Percentiles rank a stretch among this genome's conserved stretches.
phyloP scores from a whole-genome alignment of 2,888 invertebrate species.

The Oegoconia quadripuncta region DNA sequence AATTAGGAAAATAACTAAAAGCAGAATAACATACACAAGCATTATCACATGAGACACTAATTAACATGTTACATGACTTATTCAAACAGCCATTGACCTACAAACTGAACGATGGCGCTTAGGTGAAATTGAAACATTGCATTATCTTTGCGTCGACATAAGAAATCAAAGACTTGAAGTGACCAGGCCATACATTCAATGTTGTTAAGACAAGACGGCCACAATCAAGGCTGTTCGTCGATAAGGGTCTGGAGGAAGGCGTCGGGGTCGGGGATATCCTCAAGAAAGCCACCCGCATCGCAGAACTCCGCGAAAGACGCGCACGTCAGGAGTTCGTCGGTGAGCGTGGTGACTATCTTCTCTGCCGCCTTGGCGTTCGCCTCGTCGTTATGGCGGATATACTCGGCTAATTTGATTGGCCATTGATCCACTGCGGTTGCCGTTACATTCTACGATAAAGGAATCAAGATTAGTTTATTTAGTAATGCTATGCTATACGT shows the following conservation, averaged over 20 bases:
- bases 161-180: not conserved
- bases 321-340: conserved; percentile 94
- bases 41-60: conserved; percentile 25
- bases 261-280: conserved; percentile 83
- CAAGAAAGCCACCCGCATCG: conserved; percentile 91
- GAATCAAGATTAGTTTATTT: not conserved
- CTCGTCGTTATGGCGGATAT: conserved; percentile 96
- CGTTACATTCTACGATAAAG: conserved; percentile 79
- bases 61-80: conserved; percentile 24
- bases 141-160: not conserved
- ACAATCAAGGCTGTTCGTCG: conserved; percentile 57
- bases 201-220: conserved; percentile 49
- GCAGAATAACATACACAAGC: conserved; percentile 20
- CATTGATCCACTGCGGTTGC: conserved; percentile 89
- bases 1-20: conserved; percentile 18
- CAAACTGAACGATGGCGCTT: not conserved
- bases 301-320: conserved; percentile 94
- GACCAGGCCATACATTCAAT: conserved; percentile 52
- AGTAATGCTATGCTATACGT: too few species aligned
- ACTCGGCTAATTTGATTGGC: conserved; percentile 94
- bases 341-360: conserved; percentile 87
- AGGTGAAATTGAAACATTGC: not conserved
- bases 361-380: conserved; percentile 92
- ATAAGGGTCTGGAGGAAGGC: conserved; percentile 50
- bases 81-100: conserved; percentile 21